Evolutionary conservation across 2,797 vertebrate genomes (phyloP).

Genomic region (Lophotriccus pileatus): DNA sequence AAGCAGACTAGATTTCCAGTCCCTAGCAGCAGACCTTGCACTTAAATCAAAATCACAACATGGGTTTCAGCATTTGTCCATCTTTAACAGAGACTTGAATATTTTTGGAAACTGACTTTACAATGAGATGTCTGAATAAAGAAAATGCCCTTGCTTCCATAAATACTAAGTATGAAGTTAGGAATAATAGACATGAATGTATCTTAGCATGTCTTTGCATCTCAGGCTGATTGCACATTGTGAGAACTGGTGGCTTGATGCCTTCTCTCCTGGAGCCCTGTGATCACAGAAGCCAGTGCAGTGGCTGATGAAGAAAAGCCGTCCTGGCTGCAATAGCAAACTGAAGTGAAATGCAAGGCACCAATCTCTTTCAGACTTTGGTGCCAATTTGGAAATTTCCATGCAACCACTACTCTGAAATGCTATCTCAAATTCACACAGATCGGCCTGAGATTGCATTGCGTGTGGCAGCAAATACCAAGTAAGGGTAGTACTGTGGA

Average conservation of each 20-base stretch:
- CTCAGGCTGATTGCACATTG: not conserved
- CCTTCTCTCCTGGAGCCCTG: not conserved
- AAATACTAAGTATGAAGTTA: not conserved
- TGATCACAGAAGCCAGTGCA: not conserved
- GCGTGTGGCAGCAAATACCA: fast-evolving
- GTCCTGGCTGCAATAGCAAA: not conserved
- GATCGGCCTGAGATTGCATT: not conserved
- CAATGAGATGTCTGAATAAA: not conserved
- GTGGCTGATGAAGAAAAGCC: not conserved
- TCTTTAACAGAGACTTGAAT: not conserved
- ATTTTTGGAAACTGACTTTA: not conserved
- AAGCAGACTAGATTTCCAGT: not conserved
- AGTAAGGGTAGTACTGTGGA: not conserved
- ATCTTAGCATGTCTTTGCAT: not conserved
- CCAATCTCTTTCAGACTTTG: not conserved
- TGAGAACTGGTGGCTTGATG: not conserved
- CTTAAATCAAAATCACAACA: not conserved
- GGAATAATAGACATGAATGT: not conserved
- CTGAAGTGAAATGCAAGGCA: not conserved
- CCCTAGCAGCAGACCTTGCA: not conserved
- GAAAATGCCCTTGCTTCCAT: not conserved
- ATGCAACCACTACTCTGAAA: not conserved
- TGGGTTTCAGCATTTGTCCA: not conserved
- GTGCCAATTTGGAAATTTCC: not conserved
- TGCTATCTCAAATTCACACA: fast-evolving